Evolutionary conservation across 2,888 invertebrate genomes (phyloP).

Genomic region (Heliconius ismenius): DNA sequence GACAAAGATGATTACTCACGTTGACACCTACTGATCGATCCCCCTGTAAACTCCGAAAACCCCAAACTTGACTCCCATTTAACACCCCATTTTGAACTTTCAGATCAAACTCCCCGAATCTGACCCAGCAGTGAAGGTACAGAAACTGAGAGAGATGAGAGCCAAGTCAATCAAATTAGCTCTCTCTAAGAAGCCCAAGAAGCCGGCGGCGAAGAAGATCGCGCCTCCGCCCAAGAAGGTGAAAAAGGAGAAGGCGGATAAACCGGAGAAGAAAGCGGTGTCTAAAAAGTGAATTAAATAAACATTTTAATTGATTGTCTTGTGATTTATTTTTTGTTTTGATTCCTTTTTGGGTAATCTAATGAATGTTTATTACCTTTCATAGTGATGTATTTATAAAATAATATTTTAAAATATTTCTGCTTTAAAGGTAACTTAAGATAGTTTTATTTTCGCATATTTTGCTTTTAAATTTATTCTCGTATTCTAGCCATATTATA

Average conservation of each 20-base stretch:
- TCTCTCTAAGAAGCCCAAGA: conserved; percentile 79
- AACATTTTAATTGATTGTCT: conserved; percentile 44
- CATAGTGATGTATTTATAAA: too few relatives aligned
- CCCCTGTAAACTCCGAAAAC: neutral
- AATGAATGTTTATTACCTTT: too few relatives aligned
- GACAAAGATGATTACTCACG: conserved; percentile 76
- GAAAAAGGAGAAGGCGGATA: conserved; percentile 51
- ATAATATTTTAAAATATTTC: too few relatives aligned
- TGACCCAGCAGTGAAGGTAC: conserved; percentile 75
- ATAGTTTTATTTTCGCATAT: too few relatives aligned
- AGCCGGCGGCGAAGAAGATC: conserved; percentile 73
- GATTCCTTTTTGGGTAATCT: too few relatives aligned
- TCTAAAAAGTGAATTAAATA: conserved; percentile 59
- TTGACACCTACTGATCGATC: conserved; percentile 69
- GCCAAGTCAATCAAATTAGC: conserved; percentile 78
- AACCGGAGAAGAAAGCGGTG: conserved; percentile 46
- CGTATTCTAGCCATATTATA: too few relatives aligned
- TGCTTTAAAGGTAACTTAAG: too few relatives aligned
- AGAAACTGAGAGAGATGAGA: conserved; percentile 76
- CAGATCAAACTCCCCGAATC: conserved; percentile 76
- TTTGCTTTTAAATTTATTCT: too few relatives aligned
- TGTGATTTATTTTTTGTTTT: neutral
- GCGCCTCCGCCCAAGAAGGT: conserved; percentile 65
- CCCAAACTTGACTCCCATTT: neutral
- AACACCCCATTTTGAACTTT: neutral